Percentiles rank a stretch among this genome's conserved stretches.
These are phyloP conservation scores for Eupleurogrammus muticus DNA, from an alignment of 2,797 vertebrate species.

Conservation along the genomic window DNA sequence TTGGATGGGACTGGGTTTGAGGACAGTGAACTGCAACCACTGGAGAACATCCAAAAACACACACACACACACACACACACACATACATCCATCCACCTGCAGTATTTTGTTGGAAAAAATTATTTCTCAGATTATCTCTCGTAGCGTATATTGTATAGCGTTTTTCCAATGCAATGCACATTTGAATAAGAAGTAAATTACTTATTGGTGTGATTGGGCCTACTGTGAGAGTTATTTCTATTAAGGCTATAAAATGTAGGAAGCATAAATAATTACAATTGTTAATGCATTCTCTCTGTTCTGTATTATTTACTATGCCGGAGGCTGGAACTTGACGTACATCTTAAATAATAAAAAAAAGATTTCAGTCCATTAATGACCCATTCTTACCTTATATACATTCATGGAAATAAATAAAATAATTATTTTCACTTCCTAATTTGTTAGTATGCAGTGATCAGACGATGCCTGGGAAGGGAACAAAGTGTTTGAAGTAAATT, in stretches of 20 bases:
- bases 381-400: neutral
- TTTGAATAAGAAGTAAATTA: neutral
- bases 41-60: neutral
- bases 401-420: neutral
- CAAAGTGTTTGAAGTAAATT: neutral
- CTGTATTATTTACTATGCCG: neutral
- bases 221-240: neutral
- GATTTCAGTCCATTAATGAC: neutral
- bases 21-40: constrained; percentile 14
- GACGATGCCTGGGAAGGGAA: neutral
- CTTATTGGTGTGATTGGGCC: neutral
- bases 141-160: neutral
- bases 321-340: neutral
- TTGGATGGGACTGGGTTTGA: constrained; percentile 36
- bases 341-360: neutral
- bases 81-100: neutral
- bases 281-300: neutral
- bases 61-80: too few relatives aligned
- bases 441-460: neutral
- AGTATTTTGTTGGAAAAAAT: neutral
- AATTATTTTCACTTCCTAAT: neutral
- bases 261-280: neutral
- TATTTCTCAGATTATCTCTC: constrained; percentile 13
- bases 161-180: neutral
- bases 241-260: neutral